Evolutionary conservation across 2,888 invertebrate species (phyloP), one percentile per base, ranked within the genome.

Genomic region (Kuschelorhynchus macadamiae): DNA sequence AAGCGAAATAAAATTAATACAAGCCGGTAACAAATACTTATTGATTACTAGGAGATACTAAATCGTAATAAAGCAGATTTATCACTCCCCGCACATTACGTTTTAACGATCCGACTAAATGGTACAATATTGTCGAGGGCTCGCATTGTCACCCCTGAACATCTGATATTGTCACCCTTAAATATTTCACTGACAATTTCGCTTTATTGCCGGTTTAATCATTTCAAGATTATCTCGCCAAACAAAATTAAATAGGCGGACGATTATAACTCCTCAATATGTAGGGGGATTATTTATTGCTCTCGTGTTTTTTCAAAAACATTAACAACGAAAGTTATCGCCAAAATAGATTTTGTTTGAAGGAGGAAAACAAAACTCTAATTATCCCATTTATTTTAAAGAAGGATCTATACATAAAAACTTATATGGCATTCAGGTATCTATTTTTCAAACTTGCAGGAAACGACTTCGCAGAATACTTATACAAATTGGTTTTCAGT

Each of bases 121-220:
- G 72, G 74, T 72, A 70, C 74, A 76, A 75, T 76, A 76, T 76
- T 74, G 74, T 70, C 64, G 70, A 70, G 72, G 74, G 74, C 70
- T 65, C 61, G 67, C 60, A 71, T 70, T 67, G 64, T 71, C 74
- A 71, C 60, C 64, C 63, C 62, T 33, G 32, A 55, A 61, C 59
- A 64, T 64, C 71, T 70, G 72, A 71, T 70, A 74, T 72, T 71
- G 70, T 72, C 75, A 72, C 75, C 75, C 75, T 72, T 72, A 71
- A 71, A 74, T 73, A 74, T 72, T 75, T 73, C 73, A 70, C 72
- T 70, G 72, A 59, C 70, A 74, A 72, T 72, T 71, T 71, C 71
- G 69, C 71, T 73, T 68, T 71, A 71, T 72, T 71, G 70, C 71
- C 67, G 65, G 62, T 72, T 71, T 75, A 74, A 75, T 75, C 72